A percentile compares a stretch with the other conserved stretches of the same genome.
phyloP scores from a whole-genome alignment of 1,140 invertebrate species.

The Cotesia glomerata region DNA sequence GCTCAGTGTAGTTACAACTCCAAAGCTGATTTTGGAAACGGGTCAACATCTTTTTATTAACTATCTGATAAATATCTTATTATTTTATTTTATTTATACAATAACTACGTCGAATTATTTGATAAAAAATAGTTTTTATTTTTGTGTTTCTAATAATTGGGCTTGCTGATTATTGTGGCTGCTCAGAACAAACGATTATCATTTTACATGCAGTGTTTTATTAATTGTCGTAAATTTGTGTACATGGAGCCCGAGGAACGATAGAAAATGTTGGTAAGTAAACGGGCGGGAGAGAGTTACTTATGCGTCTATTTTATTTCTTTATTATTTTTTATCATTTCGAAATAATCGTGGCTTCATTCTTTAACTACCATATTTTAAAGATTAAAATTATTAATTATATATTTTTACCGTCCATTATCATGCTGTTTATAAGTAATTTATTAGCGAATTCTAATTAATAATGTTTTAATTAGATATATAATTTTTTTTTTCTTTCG shows the following conservation, averaged over 20 bases:
- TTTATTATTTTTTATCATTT: not conserved
- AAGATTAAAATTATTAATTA: not conserved
- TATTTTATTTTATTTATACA: too few relatives aligned
- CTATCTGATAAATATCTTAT: too few relatives aligned
- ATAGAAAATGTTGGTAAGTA: constrained; percentile 40
- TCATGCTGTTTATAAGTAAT: not conserved
- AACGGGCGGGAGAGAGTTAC: constrained; percentile 26
- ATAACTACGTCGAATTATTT: too few relatives aligned
- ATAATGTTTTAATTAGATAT: too few relatives aligned
- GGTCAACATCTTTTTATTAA: too few relatives aligned
- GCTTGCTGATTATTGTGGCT: not conserved
- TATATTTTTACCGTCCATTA: not conserved
- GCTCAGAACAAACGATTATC: not conserved
- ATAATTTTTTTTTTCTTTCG: not conserved
- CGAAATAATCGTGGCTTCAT: not conserved
- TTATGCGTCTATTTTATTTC: not conserved
- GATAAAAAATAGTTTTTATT: too few relatives aligned
- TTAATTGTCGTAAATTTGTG: constrained; percentile 19
- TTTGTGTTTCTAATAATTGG: too few relatives aligned
- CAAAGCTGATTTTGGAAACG: too few relatives aligned
- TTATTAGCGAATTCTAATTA: not conserved
- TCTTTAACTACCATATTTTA: not conserved
- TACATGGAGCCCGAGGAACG: constrained; percentile 32
- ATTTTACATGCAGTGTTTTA: constrained; percentile 6
- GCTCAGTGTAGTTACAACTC: too few relatives aligned